Conservation (phyloP, 2,797 vertebrate genomes). For the Macropus fuliginosus region DNA sequence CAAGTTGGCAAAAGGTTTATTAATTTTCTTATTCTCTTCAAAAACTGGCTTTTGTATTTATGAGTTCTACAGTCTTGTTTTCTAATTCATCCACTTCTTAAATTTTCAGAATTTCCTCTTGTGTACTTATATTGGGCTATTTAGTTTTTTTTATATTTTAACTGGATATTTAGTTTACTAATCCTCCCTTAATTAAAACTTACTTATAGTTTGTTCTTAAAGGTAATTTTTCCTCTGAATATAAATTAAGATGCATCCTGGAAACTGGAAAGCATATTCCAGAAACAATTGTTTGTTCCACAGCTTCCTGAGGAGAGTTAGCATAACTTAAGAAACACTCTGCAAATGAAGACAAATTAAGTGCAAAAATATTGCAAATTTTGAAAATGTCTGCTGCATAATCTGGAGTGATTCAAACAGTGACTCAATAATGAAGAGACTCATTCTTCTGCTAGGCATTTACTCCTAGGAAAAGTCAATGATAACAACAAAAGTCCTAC, state of each 20-base stretch:
- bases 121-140: not conserved
- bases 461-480: not conserved
- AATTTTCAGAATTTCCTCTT: not conserved
- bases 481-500: not conserved
- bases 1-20: not conserved
- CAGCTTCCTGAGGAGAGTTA: conserved; percentile 90
- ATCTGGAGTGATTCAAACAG: not conserved
- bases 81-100: not conserved
- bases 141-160: not conserved
- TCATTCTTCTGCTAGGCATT: not conserved
- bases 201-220: not conserved
- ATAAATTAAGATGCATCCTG: not conserved
- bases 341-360: conserved; percentile 68
- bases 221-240: not conserved
- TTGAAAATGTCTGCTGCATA: not conserved
- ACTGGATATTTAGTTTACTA: not conserved
- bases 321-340: conserved; percentile 90
- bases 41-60: not conserved
- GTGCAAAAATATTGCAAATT: not conserved
- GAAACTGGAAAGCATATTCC: not conserved
- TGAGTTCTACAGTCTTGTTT: not conserved
- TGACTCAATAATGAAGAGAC: not conserved
- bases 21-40: not conserved
- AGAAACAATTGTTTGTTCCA: conserved; percentile 89
- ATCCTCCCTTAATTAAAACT: not conserved